Evolutionary conservation across 2,797 vertebrate genomes (phyloP), one percentile per base, ranked within the genome.

Genomic region (Spinus olivaceus): DNA sequence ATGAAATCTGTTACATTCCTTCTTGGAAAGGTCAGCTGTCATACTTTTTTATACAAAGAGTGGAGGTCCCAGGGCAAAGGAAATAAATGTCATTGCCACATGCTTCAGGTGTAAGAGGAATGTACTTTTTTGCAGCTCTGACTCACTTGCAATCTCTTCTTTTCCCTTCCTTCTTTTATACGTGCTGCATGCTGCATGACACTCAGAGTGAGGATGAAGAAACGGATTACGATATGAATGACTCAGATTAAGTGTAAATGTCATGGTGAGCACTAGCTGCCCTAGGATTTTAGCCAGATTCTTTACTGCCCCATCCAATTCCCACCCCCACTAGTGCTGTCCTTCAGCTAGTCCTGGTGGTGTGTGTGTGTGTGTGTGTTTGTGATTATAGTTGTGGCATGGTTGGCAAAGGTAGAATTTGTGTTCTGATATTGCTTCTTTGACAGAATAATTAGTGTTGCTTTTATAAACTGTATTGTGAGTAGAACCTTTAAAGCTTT

Each of bases 171-270:
- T 96, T 98, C 98, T 91, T 97, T 97, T 97, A 86, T 97, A 88
- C 95, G 97, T 98, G 80, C 95, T 96, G 97, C 98, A 97, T 97
- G 98, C 98, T 97, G 96, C 96, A 96, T 97, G 96, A 78, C 51
- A 67, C 73, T 97, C 98, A 99, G 98, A 98, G 98, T 94, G 98
- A 98, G 97, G 98, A 98, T 66, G 97, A 98, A 96, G 98, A 98
- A 94, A 98, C 97, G 95, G 98, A 99, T 98, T 98, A 97, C 97
- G 97, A 98, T 98, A 98, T 98, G 98, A 98, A 97, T 98, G 98
- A 97, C 97, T 98, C 98, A 98, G 98, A 98, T 99, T 98, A 98
- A 98, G 93, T 97, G 97, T 98, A 98, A 97, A 98, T 97, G 96
- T 97, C 94, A 96, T 96, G 97, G 98, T 99, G 98, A 99, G 98